Base-by-base conservation (phyloP, 2,113 vertebrate genomes). In the Micromys minutus region DNA sequence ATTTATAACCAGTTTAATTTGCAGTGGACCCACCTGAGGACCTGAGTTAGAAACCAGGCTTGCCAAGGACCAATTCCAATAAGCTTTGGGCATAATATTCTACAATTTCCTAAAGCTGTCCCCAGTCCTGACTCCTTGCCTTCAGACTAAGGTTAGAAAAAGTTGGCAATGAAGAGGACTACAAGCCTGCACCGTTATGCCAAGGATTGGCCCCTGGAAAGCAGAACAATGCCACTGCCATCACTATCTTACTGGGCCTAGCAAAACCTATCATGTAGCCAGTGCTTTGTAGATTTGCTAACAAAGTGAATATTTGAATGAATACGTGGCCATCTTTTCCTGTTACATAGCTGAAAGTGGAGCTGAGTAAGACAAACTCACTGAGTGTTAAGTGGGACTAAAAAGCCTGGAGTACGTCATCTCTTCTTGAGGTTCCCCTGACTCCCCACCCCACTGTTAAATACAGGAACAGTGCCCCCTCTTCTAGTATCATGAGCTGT, bases 401-500 rank as follows among this genome's bases (percentile, higher is more conserved):
- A 6, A 16, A 69, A 74, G 3, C 57, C 31, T 36, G 39, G 85
- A 57, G 59, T 42, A 55, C 1, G 2, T 21, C 34, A 0, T 31
- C 10, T 17, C 57, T 42, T n/a, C 42, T 11, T 10, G 24, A 15
- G 15, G 61, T 34, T 57, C 15, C 5, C 34, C 50, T 16, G 61
- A n/a, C 52, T 17, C 26, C 59, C 22, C 29, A 3, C 5, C 12
- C 9, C 0, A 2, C 7, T 7, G 24, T 1, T 31, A 31, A 21
- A 42, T 7, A 15, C 34, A 45, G 15, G 16, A 39, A 24, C 0
- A 50, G 72, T 15, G 76, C 1, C 61, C 3, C 59, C 61, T 24
- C 9, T 42, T n/a, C 52, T 50, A 19, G 63, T 57, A 57, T 50
- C n/a, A 9, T 2, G 61, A n/a, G 22, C 11, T 26, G 80, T 67